Evolutionary conservation across 2,888 invertebrate species (phyloP).

Genomic region (Meghimatium bilineatum): DNA sequence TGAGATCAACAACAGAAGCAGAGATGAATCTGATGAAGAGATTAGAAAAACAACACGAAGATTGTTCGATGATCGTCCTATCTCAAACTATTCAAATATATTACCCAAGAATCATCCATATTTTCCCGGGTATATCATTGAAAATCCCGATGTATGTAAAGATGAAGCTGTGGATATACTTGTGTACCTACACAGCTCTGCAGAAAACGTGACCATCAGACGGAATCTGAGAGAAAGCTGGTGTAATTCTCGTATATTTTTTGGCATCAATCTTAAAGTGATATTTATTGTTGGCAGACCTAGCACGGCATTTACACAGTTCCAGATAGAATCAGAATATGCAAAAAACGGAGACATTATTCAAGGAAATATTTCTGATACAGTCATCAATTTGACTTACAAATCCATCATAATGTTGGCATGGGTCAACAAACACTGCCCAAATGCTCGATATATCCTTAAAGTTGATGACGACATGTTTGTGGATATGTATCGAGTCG

Average conservation of each 20-base stretch:
- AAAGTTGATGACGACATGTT: conserved; percentile 71
- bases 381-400: conserved; percentile 65
- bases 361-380: conserved; percentile 65
- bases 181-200: conserved; percentile 63
- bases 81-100: neutral
- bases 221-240: conserved; percentile 65
- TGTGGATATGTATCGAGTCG: conserved; percentile 62
- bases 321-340: conserved; percentile 63
- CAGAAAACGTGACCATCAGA: conserved; percentile 59
- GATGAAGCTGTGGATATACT: conserved; percentile 56
- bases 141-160: conserved; percentile 61
- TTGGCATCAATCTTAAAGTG: conserved; percentile 56
- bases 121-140: conserved; percentile 59
- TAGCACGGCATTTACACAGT: conserved; percentile 50
- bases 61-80: conserved; percentile 14
- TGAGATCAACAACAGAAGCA: neutral
- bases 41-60: neutral
- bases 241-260: conserved; percentile 60
- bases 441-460: conserved; percentile 59
- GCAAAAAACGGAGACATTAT: conserved; percentile 62
- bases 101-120: conserved; percentile 52
- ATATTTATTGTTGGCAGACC: conserved; percentile 64
- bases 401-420: conserved; percentile 65
- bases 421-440: conserved; percentile 65
- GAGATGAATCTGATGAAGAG: neutral